These are phyloP conservation scores for Cheiracanthium punctorium DNA, from an alignment of 2,888 invertebrate species.

Conservation along the genomic window DNA sequence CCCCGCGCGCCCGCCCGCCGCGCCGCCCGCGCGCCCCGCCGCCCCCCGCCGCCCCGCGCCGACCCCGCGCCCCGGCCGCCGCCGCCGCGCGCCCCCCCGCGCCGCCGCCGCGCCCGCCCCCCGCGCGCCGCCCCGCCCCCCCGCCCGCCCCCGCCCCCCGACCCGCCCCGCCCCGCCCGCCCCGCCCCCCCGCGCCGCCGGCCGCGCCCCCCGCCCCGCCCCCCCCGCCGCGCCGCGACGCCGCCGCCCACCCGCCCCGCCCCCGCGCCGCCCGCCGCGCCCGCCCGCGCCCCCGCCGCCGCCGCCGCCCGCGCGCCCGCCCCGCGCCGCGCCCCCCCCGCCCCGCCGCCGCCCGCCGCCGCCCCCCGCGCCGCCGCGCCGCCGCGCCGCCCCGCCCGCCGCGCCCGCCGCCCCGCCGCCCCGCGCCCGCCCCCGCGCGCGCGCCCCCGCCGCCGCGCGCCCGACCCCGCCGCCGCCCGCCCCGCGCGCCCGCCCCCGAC, in stretches of 20 bases:
- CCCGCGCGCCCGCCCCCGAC: not conserved
- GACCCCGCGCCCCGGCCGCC: not conserved
- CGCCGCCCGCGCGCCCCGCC: not conserved
- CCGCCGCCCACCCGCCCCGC: not conserved
- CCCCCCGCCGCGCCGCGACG: not conserved
- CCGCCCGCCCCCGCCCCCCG: not conserved
- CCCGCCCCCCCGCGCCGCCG: not conserved
- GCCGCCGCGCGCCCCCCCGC: not conserved
- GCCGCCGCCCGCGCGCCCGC: not conserved
- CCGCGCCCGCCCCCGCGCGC: not conserved
- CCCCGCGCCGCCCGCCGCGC: not conserved
- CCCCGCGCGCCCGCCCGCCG: not conserved
- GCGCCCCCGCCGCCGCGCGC: not conserved
- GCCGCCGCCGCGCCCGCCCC: not conserved
- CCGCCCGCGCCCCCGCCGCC: not conserved
- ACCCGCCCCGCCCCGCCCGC: not conserved
- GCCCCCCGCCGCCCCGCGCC: not conserved
- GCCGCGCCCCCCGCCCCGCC: not conserved
- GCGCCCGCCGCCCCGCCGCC: not conserved
- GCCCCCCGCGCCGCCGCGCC: not conserved
- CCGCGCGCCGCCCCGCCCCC: not conserved
- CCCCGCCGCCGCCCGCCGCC: not conserved
- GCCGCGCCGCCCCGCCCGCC: not conserved
- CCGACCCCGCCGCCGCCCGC: not conserved
- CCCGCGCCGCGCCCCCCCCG: not conserved